A percentile compares a stretch with the other conserved stretches of the same genome.
Conservation (phyloP, 2,888 invertebrate species). For the Tetranychus piercei region DNA sequence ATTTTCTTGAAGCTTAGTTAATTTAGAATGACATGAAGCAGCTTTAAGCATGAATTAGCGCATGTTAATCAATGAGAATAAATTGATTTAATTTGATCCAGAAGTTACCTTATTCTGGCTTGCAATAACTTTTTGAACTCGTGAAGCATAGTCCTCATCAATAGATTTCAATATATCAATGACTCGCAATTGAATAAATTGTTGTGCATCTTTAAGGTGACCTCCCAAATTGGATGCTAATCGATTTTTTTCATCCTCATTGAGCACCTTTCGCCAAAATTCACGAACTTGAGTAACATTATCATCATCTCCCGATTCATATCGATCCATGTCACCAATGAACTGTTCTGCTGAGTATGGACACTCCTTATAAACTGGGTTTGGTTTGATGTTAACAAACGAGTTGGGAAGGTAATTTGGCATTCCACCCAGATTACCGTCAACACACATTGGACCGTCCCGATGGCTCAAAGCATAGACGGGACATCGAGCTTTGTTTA, state of each 20-base stretch:
- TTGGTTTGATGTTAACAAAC: conserved; percentile 58
- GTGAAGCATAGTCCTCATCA: conserved; percentile 48
- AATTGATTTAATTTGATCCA: neutral
- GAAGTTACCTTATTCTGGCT: neutral
- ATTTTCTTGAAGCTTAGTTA: too few relatives aligned
- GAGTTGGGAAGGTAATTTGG: conserved; percentile 96
- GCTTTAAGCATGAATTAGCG: too few relatives aligned
- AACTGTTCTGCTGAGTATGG: conserved; percentile 39
- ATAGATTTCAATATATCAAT: conserved; percentile 63
- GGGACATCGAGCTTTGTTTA: conserved; percentile 63
- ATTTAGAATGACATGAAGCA: too few relatives aligned
- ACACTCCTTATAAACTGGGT: conserved; percentile 45
- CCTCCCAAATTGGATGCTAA: conserved; percentile 59
- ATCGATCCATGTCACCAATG: conserved; percentile 55
- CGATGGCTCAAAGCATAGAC: conserved; percentile 34
- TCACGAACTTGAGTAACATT: conserved; percentile 64
- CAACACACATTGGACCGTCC: conserved; percentile 58
- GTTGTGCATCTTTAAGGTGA: conserved; percentile 55
- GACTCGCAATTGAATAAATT: conserved; percentile 65
- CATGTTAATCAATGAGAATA: too few relatives aligned
- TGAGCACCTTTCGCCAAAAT: conserved; percentile 57
- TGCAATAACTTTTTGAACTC: neutral
- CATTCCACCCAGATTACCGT: conserved; percentile 57
- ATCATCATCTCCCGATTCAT: conserved; percentile 65
- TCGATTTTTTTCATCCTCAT: conserved; percentile 50